Evolutionary conservation across 2,888 invertebrate genomes (phyloP).

Genomic region (Clistopyga incitator): DNA sequence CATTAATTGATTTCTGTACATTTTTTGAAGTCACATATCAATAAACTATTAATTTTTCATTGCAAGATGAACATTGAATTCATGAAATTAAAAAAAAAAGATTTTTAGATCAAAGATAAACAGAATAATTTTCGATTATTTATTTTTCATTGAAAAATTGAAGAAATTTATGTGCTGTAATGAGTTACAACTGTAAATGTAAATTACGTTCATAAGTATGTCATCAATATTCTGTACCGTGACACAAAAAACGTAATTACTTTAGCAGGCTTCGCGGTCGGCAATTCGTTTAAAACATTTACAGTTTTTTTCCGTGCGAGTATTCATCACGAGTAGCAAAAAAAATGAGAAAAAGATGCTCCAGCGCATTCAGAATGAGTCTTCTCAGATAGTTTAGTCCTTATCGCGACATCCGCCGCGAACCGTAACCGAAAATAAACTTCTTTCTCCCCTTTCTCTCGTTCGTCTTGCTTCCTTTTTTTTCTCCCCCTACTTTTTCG

Average conservation of each 20-base stretch:
- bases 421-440: constrained; percentile 34
- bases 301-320: constrained; percentile 9
- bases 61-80: no score
- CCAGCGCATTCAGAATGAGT: constrained; percentile 20
- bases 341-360: constrained; percentile 22
- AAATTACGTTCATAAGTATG: background rate
- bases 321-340: background rate
- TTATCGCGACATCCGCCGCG: constrained; percentile 31
- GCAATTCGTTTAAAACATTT: background rate
- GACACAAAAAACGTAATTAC: background rate
- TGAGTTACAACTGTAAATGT: background rate
- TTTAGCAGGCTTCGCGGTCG: background rate
- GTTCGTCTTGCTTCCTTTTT: background rate
- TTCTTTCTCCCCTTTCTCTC: constrained; percentile 35
- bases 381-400: constrained; percentile 29
- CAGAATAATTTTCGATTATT: no score
- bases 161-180: background rate
- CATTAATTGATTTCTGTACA: no score
- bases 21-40: no score
- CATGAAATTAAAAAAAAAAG: no score
- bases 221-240: background rate
- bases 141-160: no score
- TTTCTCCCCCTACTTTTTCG: constrained; percentile 18
- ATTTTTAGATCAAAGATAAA: no score
- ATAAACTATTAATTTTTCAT: no score